A percentile compares a stretch with the other conserved stretches of the same genome.
Evolutionary conservation across 2,113 vertebrate genomes (phyloP).

Genomic region (Nesogale talazaci): DNA sequence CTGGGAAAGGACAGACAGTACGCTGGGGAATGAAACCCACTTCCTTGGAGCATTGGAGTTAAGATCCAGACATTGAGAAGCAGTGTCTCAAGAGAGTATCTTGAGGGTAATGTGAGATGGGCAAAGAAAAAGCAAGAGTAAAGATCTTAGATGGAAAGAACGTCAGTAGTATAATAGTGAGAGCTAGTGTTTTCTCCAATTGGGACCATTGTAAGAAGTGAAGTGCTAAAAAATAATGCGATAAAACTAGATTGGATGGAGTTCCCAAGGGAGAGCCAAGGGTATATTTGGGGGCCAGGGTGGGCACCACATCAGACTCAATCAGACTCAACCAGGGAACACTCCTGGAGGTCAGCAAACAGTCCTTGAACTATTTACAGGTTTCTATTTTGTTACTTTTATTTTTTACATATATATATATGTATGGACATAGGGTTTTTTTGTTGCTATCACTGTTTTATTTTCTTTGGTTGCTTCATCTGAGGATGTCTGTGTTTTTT

Average conservation of each 20-base stretch:
- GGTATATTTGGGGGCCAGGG: too few relatives aligned
- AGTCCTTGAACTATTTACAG: too few relatives aligned
- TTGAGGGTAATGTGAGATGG: not conserved
- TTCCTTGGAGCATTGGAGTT: not conserved
- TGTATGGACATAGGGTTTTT: too few relatives aligned
- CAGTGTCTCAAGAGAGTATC: not conserved
- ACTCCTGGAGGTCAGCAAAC: too few relatives aligned
- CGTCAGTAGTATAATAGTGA: not conserved
- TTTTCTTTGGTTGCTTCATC: too few relatives aligned
- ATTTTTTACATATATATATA: too few relatives aligned
- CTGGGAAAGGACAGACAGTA: rapidly evolving
- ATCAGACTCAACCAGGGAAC: too few relatives aligned
- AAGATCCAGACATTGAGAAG: not conserved
- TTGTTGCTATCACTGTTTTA: too few relatives aligned
- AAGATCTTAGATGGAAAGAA: not conserved
- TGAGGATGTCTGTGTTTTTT: too few relatives aligned
- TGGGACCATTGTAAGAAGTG: not conserved
- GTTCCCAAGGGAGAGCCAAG: too few relatives aligned
- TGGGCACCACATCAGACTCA: too few relatives aligned
- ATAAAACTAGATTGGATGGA: not conserved
- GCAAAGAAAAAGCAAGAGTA: not conserved
- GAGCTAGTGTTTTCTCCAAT: not conserved
- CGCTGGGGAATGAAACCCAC: not conserved
- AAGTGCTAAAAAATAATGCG: not conserved
- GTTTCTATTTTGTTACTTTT: too few relatives aligned